Evolutionary conservation across 2,113 vertebrate genomes (phyloP), one percentile per base, ranked within the genome.

Genomic region (Synodontis membranacea): DNA sequence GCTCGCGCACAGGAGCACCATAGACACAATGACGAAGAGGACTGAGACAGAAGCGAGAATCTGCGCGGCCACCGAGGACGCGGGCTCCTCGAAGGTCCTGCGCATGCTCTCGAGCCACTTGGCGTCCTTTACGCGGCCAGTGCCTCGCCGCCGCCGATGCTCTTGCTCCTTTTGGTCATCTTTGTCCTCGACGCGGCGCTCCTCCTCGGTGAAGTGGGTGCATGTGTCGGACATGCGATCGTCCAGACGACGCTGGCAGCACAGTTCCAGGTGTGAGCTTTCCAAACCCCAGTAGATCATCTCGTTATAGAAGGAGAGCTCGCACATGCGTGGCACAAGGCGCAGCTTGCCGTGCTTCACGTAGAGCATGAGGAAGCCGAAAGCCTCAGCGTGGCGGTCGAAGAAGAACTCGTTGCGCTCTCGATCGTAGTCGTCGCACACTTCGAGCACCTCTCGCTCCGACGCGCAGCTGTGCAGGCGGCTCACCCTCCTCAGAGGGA

Each of bases 271-370:
- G 91, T 98, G 96, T 0, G 96, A 93, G 89, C 96, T 94, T 90
- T 99, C 97, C 93, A 99, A 92, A 28, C 97, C 98, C 98, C 98
- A 99, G 90, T 98, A 99, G 83, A 97, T 93, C 96, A 99, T 96
- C 92, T 99, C 97, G 28, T 97, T 97, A 91, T 98, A 97, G 93
- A 99, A 99, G 87, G 97, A 99, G 70, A 99, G 95, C 91, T 98
- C 98, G 78, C 98, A 99, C 98, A 98, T 99, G 91, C 97, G 96
- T 6, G 97, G 98, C 87, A 96, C 95, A 58, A 98, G 96, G 89
- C 97, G 95, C 91, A 99, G 94, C 89, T 96, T 97, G n/a, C 98
- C 98, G 62, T 97, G 95, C 91, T 97, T 96, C 89, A 96, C 94
- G 81, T 99, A 99, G 42, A 97, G 93, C 95, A 99, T 95, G 91